phyloP scores from a whole-genome alignment of 2,888 invertebrate species.

The Drosophila kokeensis region DNA sequence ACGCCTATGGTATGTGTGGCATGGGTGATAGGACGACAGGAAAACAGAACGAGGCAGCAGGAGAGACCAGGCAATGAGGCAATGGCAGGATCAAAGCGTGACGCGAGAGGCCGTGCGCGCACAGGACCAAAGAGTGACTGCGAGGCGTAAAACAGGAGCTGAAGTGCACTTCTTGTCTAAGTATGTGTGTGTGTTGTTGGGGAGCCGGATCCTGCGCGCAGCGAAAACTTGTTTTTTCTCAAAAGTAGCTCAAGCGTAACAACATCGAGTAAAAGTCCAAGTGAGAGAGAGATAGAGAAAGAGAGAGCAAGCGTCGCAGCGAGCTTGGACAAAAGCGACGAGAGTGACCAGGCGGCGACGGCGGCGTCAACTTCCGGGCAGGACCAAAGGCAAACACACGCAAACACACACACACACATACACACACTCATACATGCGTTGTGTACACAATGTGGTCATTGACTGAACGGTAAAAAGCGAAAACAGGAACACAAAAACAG shows the following conservation, averaged over 20 bases:
- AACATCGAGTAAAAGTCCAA: slow-evolving; percentile 35
- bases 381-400: slow-evolving; percentile 62
- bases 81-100: slow-evolving; percentile 80
- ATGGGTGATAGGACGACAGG: slow-evolving; percentile 31
- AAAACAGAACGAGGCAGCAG: slow-evolving; percentile 9
- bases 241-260: slow-evolving; percentile 66
- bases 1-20: slow-evolving; percentile 64
- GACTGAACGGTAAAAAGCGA: slow-evolving; percentile 82
- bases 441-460: slow-evolving; percentile 80
- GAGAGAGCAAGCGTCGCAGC: slow-evolving; percentile 38
- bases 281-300: slow-evolving; percentile 8
- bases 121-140: slow-evolving; percentile 45
- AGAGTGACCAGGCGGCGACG: slow-evolving; percentile 75
- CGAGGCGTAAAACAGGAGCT: slow-evolving; percentile 36
- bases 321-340: slow-evolving; percentile 71
- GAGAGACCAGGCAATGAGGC: slow-evolving; percentile 6
- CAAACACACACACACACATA: slow-evolving; percentile 26
- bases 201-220: slow-evolving; percentile 64
- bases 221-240: slow-evolving; percentile 67
- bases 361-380: slow-evolving; percentile 78
- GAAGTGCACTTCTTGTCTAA: slow-evolving; percentile 49
- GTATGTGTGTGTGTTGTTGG: slow-evolving; percentile 28
- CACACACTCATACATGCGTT: slow-evolving; percentile 39
- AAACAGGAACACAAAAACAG: slow-evolving; percentile 74
- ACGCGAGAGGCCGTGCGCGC: slow-evolving; percentile 61